Conservation (phyloP, 2,888 invertebrate species). For the Drosophila subquinaria region DNA sequence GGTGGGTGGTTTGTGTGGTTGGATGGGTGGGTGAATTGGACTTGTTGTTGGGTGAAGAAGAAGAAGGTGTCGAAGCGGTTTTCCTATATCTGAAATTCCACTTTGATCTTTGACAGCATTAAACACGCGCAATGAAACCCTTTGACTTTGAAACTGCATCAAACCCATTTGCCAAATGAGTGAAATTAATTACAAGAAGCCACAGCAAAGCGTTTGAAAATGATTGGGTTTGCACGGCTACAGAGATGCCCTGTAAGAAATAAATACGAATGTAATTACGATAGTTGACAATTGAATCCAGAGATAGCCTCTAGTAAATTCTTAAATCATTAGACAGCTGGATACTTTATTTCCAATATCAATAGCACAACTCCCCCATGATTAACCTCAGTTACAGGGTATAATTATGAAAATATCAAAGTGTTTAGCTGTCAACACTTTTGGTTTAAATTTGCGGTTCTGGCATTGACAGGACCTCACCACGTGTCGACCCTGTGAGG, state of each 20-base stretch:
- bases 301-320: not conserved
- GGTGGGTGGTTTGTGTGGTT: not conserved
- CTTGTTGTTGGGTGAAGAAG: not conserved
- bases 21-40: not conserved
- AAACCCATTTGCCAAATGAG: conserved; percentile 75
- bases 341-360: not conserved
- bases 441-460: conserved; percentile 38
- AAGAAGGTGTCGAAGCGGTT: conserved; percentile 61
- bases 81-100: conserved; percentile 48
- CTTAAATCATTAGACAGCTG: not conserved
- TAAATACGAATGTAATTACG: too few species aligned
- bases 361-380: not conserved
- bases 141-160: conserved; percentile 51
- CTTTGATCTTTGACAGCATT: conserved; percentile 75
- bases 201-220: conserved; percentile 41
- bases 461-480: conserved; percentile 63
- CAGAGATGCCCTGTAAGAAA: not conserved
- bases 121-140: conserved; percentile 75
- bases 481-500: conserved; percentile 52
- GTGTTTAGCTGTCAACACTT: conserved; percentile 69
- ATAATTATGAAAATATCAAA: conserved; percentile 54
- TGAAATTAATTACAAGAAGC: conserved; percentile 75
- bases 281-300: not conserved
- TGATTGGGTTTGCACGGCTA: conserved; percentile 4
- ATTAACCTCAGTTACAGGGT: conserved; percentile 16